These are phyloP conservation scores for Erebia palarica DNA, from an alignment of 2,888 invertebrate species.

Conservation along the genomic window DNA sequence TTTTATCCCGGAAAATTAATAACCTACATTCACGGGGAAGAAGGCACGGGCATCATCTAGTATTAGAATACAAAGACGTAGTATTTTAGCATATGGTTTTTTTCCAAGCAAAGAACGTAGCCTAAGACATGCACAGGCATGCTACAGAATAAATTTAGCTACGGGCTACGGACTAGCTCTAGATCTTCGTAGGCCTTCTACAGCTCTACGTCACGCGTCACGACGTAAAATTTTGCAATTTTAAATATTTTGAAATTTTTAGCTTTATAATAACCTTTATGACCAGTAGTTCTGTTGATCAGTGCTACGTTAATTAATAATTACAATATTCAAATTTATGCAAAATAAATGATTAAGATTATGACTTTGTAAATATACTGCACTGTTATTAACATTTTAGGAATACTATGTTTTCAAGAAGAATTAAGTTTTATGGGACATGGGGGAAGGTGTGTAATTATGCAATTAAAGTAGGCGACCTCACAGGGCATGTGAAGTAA, in stretches of 20 bases:
- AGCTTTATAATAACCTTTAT: neutral
- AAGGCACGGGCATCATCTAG: neutral
- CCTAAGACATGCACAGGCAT: slow-evolving; percentile 3
- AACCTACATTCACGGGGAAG: too few species aligned
- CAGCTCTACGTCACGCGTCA: too few species aligned
- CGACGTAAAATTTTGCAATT: too few species aligned
- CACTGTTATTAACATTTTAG: neutral
- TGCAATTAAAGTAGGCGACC: neutral
- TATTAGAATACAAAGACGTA: neutral
- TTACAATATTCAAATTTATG: too few species aligned
- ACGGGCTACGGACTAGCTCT: neutral
- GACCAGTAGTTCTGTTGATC: too few species aligned
- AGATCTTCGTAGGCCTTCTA: neutral
- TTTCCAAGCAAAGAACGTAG: neutral
- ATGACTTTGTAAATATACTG: neutral
- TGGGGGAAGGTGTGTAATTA: slow-evolving; percentile 7
- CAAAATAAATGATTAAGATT: too few species aligned
- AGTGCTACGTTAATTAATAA: too few species aligned
- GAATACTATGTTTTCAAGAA: neutral
- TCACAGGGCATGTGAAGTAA: neutral
- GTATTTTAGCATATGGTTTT: neutral
- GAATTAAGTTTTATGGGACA: slow-evolving; percentile 4
- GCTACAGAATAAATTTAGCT: slow-evolving; percentile 3
- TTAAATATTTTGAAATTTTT: neutral
- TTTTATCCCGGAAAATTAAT: too few species aligned